phyloP scores from a whole-genome alignment of 2,113 vertebrate genomes.

The Odocoileus hemionus region DNA sequence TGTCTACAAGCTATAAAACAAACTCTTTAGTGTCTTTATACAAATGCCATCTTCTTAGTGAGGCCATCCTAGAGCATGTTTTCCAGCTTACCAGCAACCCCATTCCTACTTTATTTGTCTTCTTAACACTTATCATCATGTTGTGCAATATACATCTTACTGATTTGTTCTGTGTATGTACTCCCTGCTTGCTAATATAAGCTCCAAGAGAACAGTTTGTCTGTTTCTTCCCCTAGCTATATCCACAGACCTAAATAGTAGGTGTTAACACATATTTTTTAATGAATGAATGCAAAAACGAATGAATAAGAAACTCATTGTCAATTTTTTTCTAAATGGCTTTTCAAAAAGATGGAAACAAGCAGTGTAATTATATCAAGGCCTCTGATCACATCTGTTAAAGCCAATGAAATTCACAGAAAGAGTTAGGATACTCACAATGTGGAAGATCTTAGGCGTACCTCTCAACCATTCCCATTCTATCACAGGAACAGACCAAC shows the following conservation, averaged over 20 bases:
- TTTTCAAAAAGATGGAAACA: conserved; percentile 4
- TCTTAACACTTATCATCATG: not conserved
- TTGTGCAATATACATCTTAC: not conserved
- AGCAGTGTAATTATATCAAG: not conserved
- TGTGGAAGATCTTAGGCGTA: not conserved
- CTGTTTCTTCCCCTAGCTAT: not conserved
- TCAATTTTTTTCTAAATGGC: not conserved
- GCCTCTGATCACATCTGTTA: not conserved
- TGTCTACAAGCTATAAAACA: not conserved
- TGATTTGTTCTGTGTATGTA: not conserved
- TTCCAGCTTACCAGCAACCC: not conserved
- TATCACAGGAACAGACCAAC: not conserved
- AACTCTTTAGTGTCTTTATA: not conserved
- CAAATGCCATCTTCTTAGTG: not conserved
- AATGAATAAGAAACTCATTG: not conserved
- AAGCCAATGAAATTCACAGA: not conserved
- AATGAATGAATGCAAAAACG: not conserved
- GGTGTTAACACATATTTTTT: not conserved
- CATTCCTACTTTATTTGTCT: not conserved
- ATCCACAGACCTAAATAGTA: not conserved
- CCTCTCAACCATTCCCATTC: not conserved
- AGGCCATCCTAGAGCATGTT: not conserved
- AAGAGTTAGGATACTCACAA: not conserved
- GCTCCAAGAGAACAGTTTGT: not conserved
- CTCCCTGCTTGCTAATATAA: not conserved